Evolutionary conservation across 1,140 invertebrate species (phyloP), one percentile per base, ranked within the genome.

Genomic region (Bicyclus anynana): DNA sequence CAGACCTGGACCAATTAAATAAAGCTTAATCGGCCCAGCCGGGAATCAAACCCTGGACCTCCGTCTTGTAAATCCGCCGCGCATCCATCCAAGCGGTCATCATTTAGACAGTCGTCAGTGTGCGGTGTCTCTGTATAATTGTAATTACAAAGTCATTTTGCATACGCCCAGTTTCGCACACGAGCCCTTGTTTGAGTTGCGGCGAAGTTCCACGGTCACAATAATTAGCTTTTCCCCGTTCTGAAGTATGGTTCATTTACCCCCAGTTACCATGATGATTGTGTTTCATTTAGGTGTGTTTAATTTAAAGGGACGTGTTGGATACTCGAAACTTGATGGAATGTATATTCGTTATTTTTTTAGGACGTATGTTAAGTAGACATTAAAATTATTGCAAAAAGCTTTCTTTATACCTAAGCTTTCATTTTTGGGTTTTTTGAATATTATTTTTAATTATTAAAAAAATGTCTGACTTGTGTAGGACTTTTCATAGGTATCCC

Each of bases 141-240:
- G 70, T 80, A 73, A 79, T 82, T 78, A 72, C 53, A 62, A 70
- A 67, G 64, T 67, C 62, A 62, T 63, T 72, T 72, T 64, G 65
- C 54, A 69, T 63, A 61, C 63, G 67, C 61, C 63, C 61, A 58
- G 59, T 60, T 65, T 57, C 66, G 44, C 54, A 56, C 46, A 62
- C 48, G 42, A 56, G 56, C 60, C 51, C 59, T 67, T 69, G 63
- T 69, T 58, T 67, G 67, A 75, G 59, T 72, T 69, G 64, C 62
- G 57, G 67, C 33, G 33, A 48, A 76, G 74, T 83, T 79, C 77
- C 65, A 79, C 74, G 69, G 73, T 69, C 27, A 65, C 77, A 83
- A 80, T 80, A 83, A 80, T 80, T 80, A 80, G 69, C 66, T 80
- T 80, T 68, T 55, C 63, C 62, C 71, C 69, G 67, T 74, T 70